Evolutionary conservation across 2,888 invertebrate genomes (phyloP).

Genomic region (Lypha dubia): DNA sequence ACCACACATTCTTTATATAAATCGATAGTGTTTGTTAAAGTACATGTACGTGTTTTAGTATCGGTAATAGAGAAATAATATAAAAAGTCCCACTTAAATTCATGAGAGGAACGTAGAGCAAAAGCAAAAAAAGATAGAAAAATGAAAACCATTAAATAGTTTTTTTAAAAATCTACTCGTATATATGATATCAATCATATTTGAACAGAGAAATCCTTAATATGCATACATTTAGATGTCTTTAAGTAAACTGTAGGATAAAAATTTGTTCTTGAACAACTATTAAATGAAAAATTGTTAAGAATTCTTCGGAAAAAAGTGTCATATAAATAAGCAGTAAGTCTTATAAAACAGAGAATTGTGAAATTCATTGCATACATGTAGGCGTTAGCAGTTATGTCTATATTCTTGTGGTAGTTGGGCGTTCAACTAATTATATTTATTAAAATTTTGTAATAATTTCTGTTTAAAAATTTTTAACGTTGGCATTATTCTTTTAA

Average conservation of each 20-base stretch:
- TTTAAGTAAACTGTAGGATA: constrained; percentile 41
- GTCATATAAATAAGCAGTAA: neutral
- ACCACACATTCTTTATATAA: constrained; percentile 25
- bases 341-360: neutral
- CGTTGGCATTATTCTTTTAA: neutral
- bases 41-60: constrained; percentile 70
- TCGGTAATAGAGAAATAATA: constrained; percentile 59
- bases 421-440: no score
- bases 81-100: constrained; percentile 60
- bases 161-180: constrained; percentile 17
- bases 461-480: no score
- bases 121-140: constrained; percentile 13
- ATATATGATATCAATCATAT: neutral
- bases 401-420: no score
- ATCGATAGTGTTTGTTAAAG: constrained; percentile 61
- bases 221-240: constrained; percentile 13
- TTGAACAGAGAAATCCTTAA: neutral
- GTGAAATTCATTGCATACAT: constrained; percentile 9
- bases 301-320: neutral
- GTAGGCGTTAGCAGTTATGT: neutral
- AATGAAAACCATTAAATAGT: constrained; percentile 49
- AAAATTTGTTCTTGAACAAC: constrained; percentile 16
- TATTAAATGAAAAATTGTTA: neutral
- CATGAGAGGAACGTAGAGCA: constrained; percentile 42
- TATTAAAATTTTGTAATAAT: no score